Percentiles rank a stretch among this genome's conserved stretches.
Conservation (phyloP, 2,888 invertebrate genomes). For the Helleia helle region DNA sequence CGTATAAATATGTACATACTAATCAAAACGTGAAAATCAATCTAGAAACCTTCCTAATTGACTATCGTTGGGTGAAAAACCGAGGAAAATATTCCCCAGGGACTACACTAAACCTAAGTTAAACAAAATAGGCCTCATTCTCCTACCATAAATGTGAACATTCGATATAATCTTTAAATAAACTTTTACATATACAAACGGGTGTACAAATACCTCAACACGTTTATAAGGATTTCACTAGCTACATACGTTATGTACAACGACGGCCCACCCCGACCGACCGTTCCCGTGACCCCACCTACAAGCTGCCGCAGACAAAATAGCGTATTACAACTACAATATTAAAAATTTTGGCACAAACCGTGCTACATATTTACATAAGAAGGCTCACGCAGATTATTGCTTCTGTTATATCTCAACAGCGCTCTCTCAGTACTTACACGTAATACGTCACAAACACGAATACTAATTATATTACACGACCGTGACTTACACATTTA, state of each 20-base stretch:
- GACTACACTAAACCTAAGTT: slow-evolving; percentile 47
- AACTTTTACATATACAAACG: slow-evolving; percentile 69
- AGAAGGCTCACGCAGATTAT: slow-evolving; percentile 55
- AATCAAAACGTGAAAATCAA: slow-evolving; percentile 44
- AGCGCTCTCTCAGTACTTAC: slow-evolving; percentile 3
- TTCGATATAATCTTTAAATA: slow-evolving; percentile 53
- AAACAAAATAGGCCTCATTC: slow-evolving; percentile 47
- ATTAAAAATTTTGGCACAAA: slow-evolving; percentile 44
- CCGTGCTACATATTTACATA: slow-evolving; percentile 58
- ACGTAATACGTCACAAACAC: slow-evolving; percentile 5
- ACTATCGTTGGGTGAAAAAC: slow-evolving; percentile 72
- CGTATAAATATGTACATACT: slow-evolving; percentile 50
- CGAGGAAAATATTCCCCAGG: slow-evolving; percentile 53
- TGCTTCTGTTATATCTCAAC: slow-evolving; percentile 44
- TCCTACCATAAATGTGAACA: slow-evolving; percentile 37
- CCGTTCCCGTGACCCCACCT: too few species aligned
- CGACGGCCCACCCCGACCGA: slow-evolving; percentile 13
- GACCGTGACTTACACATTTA: slow-evolving; percentile 49
- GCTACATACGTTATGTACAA: slow-evolving; percentile 51
- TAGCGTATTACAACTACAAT: slow-evolving; percentile 3
- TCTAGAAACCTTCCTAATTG: slow-evolving; percentile 69
- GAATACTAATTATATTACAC: slow-evolving; percentile 13
- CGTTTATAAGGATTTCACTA: slow-evolving; percentile 47
- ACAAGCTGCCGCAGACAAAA: too few species aligned
- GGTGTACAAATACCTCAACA: slow-evolving; percentile 61